These are phyloP conservation scores for Pleuronectes platessa DNA, from an alignment of 2,113 vertebrate genomes.

Conservation along the genomic window DNA sequence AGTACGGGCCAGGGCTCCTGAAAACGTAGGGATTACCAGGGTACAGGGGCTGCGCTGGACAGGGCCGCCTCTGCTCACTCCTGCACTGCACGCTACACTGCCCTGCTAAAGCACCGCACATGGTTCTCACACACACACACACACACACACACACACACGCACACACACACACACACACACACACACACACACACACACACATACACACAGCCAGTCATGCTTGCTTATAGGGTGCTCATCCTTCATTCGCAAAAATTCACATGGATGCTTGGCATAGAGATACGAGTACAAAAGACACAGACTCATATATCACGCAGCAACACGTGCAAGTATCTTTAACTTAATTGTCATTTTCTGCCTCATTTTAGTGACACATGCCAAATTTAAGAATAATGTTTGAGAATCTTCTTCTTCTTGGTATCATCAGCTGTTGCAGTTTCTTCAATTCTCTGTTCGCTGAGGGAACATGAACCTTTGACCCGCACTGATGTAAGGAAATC, in stretches of 20 bases:
- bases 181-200: conserved; percentile 78
- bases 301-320: too few relatives aligned
- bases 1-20: conserved; percentile 98
- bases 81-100: conserved; percentile 88
- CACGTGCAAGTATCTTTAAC: background rate
- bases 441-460: background rate
- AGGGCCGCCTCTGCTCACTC: conserved; percentile 86
- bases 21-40: conserved; percentile 98
- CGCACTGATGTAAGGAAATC: conserved; percentile 27
- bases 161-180: conserved; percentile 40
- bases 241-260: conserved; percentile 34
- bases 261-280: conserved; percentile 4
- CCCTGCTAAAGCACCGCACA: conserved; percentile 75
- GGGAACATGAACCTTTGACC: conserved; percentile 12
- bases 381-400: too few relatives aligned
- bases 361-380: background rate
- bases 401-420: too few relatives aligned
- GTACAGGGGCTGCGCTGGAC: conserved; percentile 77
- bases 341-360: background rate
- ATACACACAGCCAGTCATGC: conserved; percentile 44
- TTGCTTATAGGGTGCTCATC: conserved; percentile 38
- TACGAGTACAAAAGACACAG: conserved; percentile 5
- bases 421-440: background rate
- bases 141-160: conserved; percentile 69
- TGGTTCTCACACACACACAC: conserved; percentile 84